Conservation (phyloP, 2,888 invertebrate species). For the Hydrotaea diabolus region DNA sequence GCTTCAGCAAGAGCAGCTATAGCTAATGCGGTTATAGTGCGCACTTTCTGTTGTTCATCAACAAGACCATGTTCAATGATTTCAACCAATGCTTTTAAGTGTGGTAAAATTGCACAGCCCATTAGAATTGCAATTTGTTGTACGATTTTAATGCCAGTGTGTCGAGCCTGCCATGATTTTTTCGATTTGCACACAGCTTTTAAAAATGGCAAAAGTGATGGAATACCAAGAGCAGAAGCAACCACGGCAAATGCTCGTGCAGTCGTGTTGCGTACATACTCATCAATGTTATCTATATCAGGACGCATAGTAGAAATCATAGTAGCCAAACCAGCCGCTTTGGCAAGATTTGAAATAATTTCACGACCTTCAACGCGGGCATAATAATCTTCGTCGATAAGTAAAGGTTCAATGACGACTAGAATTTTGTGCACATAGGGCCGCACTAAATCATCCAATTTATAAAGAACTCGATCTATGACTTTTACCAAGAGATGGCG, state of each 20-base stretch:
- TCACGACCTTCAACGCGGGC: conserved; percentile 99
- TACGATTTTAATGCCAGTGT: conserved; percentile 99
- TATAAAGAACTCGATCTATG: conserved; percentile 98
- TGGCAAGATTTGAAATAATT: conserved; percentile 99
- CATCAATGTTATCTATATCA: conserved; percentile 99
- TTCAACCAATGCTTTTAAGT: conserved; percentile 98
- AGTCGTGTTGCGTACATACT: conserved; percentile 99
- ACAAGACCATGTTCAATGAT: conserved; percentile 99
- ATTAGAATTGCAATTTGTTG: conserved; percentile 99
- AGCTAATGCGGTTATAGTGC: conserved; percentile 99
- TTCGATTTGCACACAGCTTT: conserved; percentile 99
- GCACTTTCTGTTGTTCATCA: conserved; percentile 98
- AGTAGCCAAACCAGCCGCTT: conserved; percentile 99
- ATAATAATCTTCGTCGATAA: conserved; percentile 99
- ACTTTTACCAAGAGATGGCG: conserved; percentile 99
- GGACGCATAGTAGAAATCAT: conserved; percentile 99
- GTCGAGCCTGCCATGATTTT: conserved; percentile 99
- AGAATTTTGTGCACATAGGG: conserved; percentile 99
- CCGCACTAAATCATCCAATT: conserved; percentile 98
- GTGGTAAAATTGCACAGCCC: conserved; percentile 99
- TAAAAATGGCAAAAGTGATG: conserved; percentile 97
- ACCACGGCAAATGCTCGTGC: conserved; percentile 99
- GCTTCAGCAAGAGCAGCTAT: conserved; percentile 99
- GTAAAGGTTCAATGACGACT: conserved; percentile 98
- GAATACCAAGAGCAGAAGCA: conserved; percentile 98